Base-by-base conservation (phyloP, 2,797 vertebrate species). In the Australoheros facetus region DNA sequence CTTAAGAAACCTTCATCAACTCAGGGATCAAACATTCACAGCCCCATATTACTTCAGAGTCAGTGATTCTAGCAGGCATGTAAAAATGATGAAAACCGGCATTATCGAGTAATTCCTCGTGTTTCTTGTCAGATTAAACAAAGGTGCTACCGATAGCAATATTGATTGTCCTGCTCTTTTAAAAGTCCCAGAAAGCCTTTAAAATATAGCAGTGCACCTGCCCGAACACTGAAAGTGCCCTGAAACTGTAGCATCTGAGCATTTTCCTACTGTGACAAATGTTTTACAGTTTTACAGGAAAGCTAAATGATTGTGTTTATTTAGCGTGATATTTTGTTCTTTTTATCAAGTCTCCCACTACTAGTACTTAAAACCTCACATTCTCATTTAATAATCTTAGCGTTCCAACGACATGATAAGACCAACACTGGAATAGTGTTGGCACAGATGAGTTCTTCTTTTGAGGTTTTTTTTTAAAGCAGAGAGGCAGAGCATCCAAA, bases 1-100 rank as follows among this genome's bases (percentile, higher is more conserved):
- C 54, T 78, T 81, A 64, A 79, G 60, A 81, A 85, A 73, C 55
- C 58, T 13, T 77, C 13, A 56, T 78, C 75, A 75, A 37, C 54
- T 71, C 56, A 70, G 48, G 69, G 64, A 82, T 84, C 56, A 82
- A 48, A 58, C 14, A 60, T 71, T 73, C 45, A 74, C 23, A 51
- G 59, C 45, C 82, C 77, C 9, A 69, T 59, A 51, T 83, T 21
- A 54, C 62, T 56, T 56, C 56, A 73, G 60, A 75, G 71, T 71
- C 14, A 7, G 23, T 21, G 55, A 85, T 77, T 79, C 23, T 8
- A 69, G 17, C 1, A 2, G 21, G 8, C 56, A 48, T 34, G n/a
- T 42, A 19, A 58, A 70, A 57, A 34, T 34, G 32, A 34, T 7
- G 7, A 53, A 32, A 66, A 54, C 23, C n/a, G 51, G 30, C 16